A percentile compares a stretch with the other conserved stretches of the same genome.
Evolutionary conservation across 2,888 invertebrate species (phyloP).

Genomic region (Yponomeuta sedellus): DNA sequence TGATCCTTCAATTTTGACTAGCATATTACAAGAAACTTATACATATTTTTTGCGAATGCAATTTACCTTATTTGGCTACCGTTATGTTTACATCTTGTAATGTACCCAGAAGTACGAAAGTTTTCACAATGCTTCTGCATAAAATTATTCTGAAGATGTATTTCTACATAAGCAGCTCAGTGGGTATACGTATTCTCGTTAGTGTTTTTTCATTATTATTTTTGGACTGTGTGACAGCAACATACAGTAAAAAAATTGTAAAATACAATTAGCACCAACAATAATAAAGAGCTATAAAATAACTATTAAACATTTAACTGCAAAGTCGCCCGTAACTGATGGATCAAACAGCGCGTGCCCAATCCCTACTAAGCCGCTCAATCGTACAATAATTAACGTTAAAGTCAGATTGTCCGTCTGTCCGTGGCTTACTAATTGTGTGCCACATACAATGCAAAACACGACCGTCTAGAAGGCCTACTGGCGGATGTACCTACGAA

Average conservation of each 20-base stretch:
- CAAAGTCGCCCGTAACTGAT: no score
- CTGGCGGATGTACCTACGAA: background rate
- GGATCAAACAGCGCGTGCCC: background rate
- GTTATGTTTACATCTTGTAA: background rate
- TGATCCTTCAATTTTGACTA: background rate
- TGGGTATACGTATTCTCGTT: background rate
- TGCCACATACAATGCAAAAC: background rate
- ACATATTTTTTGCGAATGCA: background rate
- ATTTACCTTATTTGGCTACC: background rate
- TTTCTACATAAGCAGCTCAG: background rate
- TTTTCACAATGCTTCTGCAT: no score
- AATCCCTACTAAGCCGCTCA: background rate
- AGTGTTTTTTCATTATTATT: no score
- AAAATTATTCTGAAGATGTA: no score
- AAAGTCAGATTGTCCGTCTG: background rate
- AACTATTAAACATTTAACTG: no score
- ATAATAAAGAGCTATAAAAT: no score
- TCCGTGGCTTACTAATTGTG: background rate
- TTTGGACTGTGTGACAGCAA: no score
- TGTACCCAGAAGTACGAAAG: background rate
- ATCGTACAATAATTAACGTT: conserved; percentile 2
- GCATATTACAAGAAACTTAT: background rate
- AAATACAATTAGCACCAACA: no score
- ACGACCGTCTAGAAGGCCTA: background rate
- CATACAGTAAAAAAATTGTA: no score